Evolutionary conservation across 2,888 invertebrate species (phyloP), one percentile per base, ranked within the genome.

Genomic region (Tinea trinotella): DNA sequence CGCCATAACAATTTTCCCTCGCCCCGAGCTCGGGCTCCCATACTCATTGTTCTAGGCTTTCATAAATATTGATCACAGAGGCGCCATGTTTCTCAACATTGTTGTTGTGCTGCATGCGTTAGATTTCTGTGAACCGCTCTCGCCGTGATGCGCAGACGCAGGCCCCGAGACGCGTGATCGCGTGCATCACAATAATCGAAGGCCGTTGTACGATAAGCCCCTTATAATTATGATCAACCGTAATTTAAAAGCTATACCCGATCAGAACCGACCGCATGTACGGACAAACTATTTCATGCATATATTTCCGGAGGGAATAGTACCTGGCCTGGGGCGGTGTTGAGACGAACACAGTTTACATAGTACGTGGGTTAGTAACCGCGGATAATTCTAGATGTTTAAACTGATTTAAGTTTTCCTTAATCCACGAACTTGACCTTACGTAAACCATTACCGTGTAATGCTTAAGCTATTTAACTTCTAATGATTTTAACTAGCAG

Each of bases 1-100:
- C 57, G 63, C 55, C 57, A 62, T 61, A 66, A 70, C 67, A 70
- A 65, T 77, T 77, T n/a, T 78, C 79, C 71, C 72, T 66, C 62
- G 61, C 60, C 59, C 64, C 53, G 50, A 6, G 22, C 12, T 19
- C 24, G 24, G n/a, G 65, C 69, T 76, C 76, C 66, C 78, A 74
- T 69, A 65, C 64, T 68, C 68, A 84, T 84, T 84, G 84, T 85
- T 80, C 68, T 68, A 62, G 64, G 70, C 79, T 80, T 82, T 81
- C 83, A 71, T 76, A 67, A 69, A 67, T 74, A 70, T 69, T 71
- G 68, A 76, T 74, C 69, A 68, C 66, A 61, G 62, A 64, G 62
- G 63, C 64, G 63, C 60, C 64, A 63, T 63, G 60, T 70, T 81
- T 84, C 82, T 72, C 83, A 82, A 84, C 77, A 80, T 81, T 83